Conservation (phyloP, 2,113 vertebrate species). For the Pachypanchax playfairii region DNA sequence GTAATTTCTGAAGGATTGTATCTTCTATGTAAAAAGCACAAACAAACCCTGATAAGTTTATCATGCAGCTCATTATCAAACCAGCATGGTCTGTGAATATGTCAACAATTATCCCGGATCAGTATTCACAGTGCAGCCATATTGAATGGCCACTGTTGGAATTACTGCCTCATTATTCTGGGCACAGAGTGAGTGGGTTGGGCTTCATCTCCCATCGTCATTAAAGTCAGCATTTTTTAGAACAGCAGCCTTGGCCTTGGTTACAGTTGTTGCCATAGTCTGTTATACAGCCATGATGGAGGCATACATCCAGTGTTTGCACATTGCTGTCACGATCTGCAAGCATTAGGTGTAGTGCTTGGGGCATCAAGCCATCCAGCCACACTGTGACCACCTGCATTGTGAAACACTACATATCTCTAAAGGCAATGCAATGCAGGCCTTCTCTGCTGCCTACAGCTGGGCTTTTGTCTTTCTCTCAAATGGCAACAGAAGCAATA, state of each 20-base stretch:
- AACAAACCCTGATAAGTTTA: conserved; percentile 54
- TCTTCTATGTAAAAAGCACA: conserved; percentile 22
- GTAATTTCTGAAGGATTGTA: conserved; percentile 13
- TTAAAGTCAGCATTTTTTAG: conserved; percentile 60
- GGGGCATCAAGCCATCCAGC: conserved; percentile 43
- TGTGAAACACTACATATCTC: conserved; percentile 48
- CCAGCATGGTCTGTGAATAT: conserved; percentile 39
- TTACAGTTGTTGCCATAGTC: conserved; percentile 27
- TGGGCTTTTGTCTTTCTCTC: conserved; percentile 71
- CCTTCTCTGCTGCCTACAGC: conserved; percentile 56
- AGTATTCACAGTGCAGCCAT: conserved; percentile 58
- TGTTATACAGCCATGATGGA: conserved; percentile 30
- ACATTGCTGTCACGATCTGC: conserved; percentile 51
- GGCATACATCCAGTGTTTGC: conserved; percentile 44
- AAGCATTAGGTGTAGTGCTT: conserved; percentile 27
- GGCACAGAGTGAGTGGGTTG: conserved; percentile 55
- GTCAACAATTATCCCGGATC: conserved; percentile 65
- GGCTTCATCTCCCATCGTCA: conserved; percentile 31
- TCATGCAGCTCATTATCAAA: conserved; percentile 59
- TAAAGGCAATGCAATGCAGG: conserved; percentile 52
- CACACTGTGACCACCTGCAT: conserved; percentile 66
- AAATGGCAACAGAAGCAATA: conserved; percentile 45
- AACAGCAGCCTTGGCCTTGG: conserved; percentile 16
- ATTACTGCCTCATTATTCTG: conserved; percentile 66
- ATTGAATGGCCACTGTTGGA: conserved; percentile 53